phyloP scores from a whole-genome alignment of 2,888 invertebrate species.

The Thymelicus lineola region DNA sequence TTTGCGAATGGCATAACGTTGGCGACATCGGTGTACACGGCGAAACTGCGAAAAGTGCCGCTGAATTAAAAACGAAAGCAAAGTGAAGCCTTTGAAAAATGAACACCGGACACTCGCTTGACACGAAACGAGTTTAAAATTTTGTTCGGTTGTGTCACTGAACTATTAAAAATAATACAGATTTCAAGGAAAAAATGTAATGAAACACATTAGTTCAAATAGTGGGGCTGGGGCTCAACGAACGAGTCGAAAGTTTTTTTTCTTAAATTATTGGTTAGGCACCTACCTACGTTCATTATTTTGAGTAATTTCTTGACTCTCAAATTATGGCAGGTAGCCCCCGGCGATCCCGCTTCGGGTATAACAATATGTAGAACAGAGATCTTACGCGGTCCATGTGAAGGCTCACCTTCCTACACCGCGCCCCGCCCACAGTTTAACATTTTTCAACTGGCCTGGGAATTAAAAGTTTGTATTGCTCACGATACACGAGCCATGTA shows the following conservation, averaged over 20 bases:
- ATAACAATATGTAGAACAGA: conserved; percentile 61
- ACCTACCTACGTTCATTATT: conserved; percentile 66
- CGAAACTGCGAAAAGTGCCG: conserved; percentile 54
- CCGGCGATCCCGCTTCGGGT: conserved; percentile 63
- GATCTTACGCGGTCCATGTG: conserved; percentile 53
- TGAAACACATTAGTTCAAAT: conserved; percentile 18
- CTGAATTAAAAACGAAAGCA: conserved; percentile 48
- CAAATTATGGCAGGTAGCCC: conserved; percentile 83
- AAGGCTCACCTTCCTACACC: conserved; percentile 67
- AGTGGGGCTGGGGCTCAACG: conserved; percentile 14
- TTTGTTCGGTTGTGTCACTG: background rate
- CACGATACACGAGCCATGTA: conserved; percentile 29
- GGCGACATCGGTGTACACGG: conserved; percentile 57
- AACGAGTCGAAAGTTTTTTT: conserved; percentile 50
- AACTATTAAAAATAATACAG: background rate
- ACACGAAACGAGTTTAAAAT: conserved; percentile 10
- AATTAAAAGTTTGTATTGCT: conserved; percentile 55
- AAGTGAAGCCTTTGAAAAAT: conserved; percentile 35
- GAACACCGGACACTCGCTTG: conserved; percentile 15
- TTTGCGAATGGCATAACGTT: conserved; percentile 64
- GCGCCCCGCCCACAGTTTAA: conserved; percentile 80
- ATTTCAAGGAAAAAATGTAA: conserved; percentile 7
- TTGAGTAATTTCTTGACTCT: conserved; percentile 80
- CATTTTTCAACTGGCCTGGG: conserved; percentile 76
- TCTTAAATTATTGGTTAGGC: conserved; percentile 73